Evolutionary conservation across 2,888 invertebrate genomes (phyloP).

Genomic region (Heliconius hortense): DNA sequence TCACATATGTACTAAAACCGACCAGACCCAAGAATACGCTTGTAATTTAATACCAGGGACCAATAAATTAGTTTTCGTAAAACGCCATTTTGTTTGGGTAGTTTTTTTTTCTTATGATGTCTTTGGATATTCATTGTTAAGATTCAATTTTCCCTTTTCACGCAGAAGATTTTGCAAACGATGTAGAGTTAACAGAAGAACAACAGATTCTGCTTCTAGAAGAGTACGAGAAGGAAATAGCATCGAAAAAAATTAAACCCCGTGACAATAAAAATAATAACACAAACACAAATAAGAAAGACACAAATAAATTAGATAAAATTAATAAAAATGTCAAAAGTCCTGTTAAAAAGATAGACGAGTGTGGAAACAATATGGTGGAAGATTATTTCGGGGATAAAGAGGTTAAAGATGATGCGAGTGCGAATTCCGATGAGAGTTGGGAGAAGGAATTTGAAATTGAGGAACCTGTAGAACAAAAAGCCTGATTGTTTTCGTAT

Average conservation of each 20-base stretch:
- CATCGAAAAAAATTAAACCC: slow-evolving; percentile 65
- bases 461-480: slow-evolving; percentile 62
- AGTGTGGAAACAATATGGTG: slow-evolving; percentile 72
- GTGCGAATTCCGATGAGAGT: slow-evolving; percentile 80
- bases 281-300: slow-evolving; percentile 30
- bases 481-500: slow-evolving; percentile 55
- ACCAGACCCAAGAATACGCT: too few species aligned
- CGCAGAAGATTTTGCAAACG: slow-evolving; percentile 84
- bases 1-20: too few species aligned
- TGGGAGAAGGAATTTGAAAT: slow-evolving; percentile 85
- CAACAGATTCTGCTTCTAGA: slow-evolving; percentile 85
- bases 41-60: too few species aligned
- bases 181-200: slow-evolving; percentile 86
- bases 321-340: slow-evolving; percentile 56
- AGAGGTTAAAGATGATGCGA: slow-evolving; percentile 72
- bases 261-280: slow-evolving; percentile 68
- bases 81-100: not conserved
- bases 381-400: slow-evolving; percentile 80
- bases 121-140: slow-evolving; percentile 16
- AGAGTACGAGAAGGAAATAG: slow-evolving; percentile 86
- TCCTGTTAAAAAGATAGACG: slow-evolving; percentile 70
- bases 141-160: slow-evolving; percentile 33
- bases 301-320: slow-evolving; percentile 49
- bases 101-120: not conserved
- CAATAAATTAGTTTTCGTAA: not conserved